phyloP scores from a whole-genome alignment of 2,888 invertebrate species.

The Abrostola tripartita region DNA sequence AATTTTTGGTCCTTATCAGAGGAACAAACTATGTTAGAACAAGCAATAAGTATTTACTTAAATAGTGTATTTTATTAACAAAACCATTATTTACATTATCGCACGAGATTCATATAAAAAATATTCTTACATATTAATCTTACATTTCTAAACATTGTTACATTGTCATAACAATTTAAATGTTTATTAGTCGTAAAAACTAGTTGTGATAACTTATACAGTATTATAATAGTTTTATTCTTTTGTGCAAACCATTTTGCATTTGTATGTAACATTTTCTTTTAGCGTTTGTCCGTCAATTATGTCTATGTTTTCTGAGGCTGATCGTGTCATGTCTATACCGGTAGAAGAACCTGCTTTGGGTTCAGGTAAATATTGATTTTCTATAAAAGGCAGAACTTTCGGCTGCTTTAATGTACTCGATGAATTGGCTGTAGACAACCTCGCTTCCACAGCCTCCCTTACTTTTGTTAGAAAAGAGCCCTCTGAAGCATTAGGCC shows the following conservation, averaged over 20 bases:
- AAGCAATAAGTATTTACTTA: neutral
- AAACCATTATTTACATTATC: constrained; percentile 8
- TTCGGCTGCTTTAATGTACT: constrained; percentile 13
- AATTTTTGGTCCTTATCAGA: no score
- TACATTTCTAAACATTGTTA: constrained; percentile 21
- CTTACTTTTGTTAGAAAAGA: constrained; percentile 65
- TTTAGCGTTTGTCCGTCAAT: constrained; percentile 58
- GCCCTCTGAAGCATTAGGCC: constrained; percentile 59
- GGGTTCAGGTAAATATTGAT: constrained; percentile 2
- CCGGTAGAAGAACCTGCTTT: constrained; percentile 1
- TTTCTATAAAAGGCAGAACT: neutral
- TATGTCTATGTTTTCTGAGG: constrained; percentile 61
- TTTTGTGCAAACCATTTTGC: constrained; percentile 77
- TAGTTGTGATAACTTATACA: constrained; percentile 16
- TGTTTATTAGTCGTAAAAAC: neutral
- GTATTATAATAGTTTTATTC: constrained; percentile 46
- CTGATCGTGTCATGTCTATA: constrained; percentile 63
- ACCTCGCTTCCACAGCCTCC: constrained; percentile 61
- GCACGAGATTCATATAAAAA: constrained; percentile 20
- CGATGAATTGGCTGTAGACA: constrained; percentile 43
- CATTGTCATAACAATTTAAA: neutral
- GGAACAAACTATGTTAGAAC: neutral
- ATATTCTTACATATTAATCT: constrained; percentile 15
- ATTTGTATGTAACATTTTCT: constrained; percentile 78
- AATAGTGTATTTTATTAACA: constrained; percentile 11